Evolutionary conservation across 2,113 vertebrate species (phyloP).

Genomic region (Pipa parva): DNA sequence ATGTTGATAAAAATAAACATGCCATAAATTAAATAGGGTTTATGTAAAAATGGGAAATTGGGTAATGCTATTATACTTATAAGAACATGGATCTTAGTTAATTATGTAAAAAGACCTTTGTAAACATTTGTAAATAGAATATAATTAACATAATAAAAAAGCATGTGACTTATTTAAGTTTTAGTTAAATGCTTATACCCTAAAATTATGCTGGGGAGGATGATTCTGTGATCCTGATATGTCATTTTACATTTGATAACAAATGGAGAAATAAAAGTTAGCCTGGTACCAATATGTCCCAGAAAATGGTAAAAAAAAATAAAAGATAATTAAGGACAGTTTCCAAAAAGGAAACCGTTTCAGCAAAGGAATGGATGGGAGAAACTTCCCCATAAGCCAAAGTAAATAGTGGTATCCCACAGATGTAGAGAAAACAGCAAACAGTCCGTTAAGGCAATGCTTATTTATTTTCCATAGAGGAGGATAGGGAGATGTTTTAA

Average conservation of each 20-base stretch:
- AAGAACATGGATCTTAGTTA: too few species aligned
- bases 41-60: too few species aligned
- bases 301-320: not conserved
- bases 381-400: slow-evolving; percentile 17
- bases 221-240: not conserved
- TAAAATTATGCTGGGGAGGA: not conserved
- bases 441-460: slow-evolving; percentile 4
- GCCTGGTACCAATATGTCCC: not conserved
- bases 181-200: not conserved
- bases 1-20: too few species aligned
- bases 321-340: not conserved
- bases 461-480: slow-evolving; percentile 11
- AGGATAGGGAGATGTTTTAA: slow-evolving; percentile 16
- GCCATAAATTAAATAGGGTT: too few species aligned
- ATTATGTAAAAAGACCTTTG: too few species aligned
- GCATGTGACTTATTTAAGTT: not conserved
- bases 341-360: slow-evolving; percentile 13
- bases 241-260: not conserved
- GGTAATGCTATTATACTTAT: too few species aligned
- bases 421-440: slow-evolving; percentile 14
- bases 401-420: slow-evolving; percentile 29
- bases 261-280: not conserved
- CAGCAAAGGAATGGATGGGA: not conserved
- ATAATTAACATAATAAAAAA: too few species aligned
- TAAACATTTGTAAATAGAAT: too few species aligned